Conservation (phyloP, 2,888 invertebrate species). For the Caradrina kadenii region DNA sequence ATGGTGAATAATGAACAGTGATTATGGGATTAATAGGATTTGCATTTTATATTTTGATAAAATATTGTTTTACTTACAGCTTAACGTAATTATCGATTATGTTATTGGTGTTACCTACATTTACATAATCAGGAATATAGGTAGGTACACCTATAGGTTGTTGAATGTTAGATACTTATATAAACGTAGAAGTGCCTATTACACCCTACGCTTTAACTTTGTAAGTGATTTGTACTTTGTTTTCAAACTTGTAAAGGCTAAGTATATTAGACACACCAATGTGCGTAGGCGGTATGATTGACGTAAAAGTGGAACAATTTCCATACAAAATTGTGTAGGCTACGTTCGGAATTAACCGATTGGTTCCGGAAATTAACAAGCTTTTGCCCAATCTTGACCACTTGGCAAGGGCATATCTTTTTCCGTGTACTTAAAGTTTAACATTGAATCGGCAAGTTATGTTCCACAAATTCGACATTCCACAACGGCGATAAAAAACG, state of each 20-base stretch:
- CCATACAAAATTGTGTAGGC: not conserved
- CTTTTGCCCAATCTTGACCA: not conserved
- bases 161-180: too few species aligned
- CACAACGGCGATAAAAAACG: not conserved
- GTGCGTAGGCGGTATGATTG: not conserved
- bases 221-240: not conserved
- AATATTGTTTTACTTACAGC: not conserved
- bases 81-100: too few species aligned
- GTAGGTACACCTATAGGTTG: too few species aligned
- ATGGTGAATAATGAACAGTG: not conserved
- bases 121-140: too few species aligned
- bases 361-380: constrained; percentile 1
- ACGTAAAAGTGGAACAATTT: not conserved
- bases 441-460: constrained; percentile 19
- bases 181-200: not conserved
- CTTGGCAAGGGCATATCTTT: constrained; percentile 18
- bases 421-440: constrained; percentile 14
- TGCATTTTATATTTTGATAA: not conserved
- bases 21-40: constrained; percentile 10
- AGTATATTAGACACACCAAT: not conserved
- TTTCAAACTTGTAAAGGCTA: not conserved
- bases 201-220: not conserved
- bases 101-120: too few species aligned
- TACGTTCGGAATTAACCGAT: not conserved
- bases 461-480: not conserved